Evolutionary conservation across 1,140 invertebrate species (phyloP).

Genomic region (Triops longicaudatus): DNA sequence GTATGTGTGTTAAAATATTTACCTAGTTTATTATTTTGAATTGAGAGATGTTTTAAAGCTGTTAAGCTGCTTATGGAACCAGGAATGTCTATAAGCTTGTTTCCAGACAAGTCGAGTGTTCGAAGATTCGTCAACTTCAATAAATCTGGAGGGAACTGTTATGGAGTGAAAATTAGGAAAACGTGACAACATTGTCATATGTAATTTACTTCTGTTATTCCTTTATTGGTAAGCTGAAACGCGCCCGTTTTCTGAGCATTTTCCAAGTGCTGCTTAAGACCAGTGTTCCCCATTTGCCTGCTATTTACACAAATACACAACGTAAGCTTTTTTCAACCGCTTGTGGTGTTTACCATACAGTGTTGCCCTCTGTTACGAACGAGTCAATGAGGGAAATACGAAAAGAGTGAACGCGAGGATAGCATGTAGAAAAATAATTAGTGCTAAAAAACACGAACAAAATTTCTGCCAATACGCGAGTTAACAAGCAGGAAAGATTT

Average conservation of each 20-base stretch:
- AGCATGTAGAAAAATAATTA: too few relatives aligned
- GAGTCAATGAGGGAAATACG: too few relatives aligned
- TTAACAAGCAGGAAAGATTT: too few relatives aligned
- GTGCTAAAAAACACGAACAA: too few relatives aligned
- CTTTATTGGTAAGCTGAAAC: constrained; percentile 71
- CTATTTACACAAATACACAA: not conserved
- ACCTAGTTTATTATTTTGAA: constrained; percentile 48
- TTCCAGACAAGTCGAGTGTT: constrained; percentile 83
- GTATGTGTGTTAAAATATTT: constrained; percentile 34
- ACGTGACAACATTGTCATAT: not conserved
- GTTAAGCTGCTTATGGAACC: constrained; percentile 68
- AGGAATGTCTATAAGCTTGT: constrained; percentile 69
- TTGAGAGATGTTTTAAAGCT: constrained; percentile 70
- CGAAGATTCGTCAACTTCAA: constrained; percentile 52
- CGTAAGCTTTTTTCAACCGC: too few relatives aligned
- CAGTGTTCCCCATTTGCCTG: constrained; percentile 69
- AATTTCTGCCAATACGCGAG: too few relatives aligned
- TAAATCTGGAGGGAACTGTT: constrained; percentile 43
- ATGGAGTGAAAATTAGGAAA: constrained; percentile 25
- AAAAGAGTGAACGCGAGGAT: too few relatives aligned
- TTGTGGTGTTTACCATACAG: too few relatives aligned
- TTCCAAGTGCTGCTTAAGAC: constrained; percentile 80
- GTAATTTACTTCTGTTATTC: constrained; percentile 54
- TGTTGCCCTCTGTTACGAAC: too few relatives aligned
- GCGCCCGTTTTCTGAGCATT: constrained; percentile 88